Base-by-base conservation (phyloP, 2,797 vertebrate species). In the Myotis myotis region DNA sequence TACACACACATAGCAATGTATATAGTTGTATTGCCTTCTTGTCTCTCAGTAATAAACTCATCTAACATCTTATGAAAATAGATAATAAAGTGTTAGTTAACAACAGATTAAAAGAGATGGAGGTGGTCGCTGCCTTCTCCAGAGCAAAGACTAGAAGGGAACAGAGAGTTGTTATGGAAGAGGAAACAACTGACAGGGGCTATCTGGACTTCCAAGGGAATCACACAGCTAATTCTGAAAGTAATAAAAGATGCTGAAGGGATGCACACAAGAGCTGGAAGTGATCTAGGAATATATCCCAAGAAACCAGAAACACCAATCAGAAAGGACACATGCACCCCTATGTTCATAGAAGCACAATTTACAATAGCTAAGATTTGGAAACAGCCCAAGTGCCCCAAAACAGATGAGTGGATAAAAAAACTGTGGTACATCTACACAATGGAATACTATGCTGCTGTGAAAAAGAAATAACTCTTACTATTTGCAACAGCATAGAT, bases 31-130 rank as follows among this genome's bases (percentile, higher is more conserved):
- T 68, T 71, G 51, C 6, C 30, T 66, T 87, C 53, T 84, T 88
- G 79, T 95, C 70, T 84, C 28, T n/a, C n/a, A 57, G 47, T 51
- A 84, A 90, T 62, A 76, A 87, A 85, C 2, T 87, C 33, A 83
- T 44, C 5, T 74, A 81, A 74, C 62, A 68, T 82, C 84, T 95
- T 84, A 80, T 2, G 25, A 66, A 90, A 88, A 25, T 44, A 23
- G 53, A 17, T 87, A 93, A 92, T 16, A 25, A 83, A 57, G 36
- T 88, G 57, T 82, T 92, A 47, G 30, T 64, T 83, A 68, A 62
- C 6, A 79, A 25, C 16, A 72, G 49, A 22, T 87, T 92, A 49
- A 60, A 91, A 55, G 8, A 64, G 72, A 68, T 47, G 16, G 49
- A 79, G 6, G 47, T 11, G 12, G 7, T 64, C 6, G 0, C 66